Evolutionary conservation across 2,797 vertebrate species (phyloP), one percentile per base, ranked within the genome.

Genomic region (Falco columbarius): DNA sequence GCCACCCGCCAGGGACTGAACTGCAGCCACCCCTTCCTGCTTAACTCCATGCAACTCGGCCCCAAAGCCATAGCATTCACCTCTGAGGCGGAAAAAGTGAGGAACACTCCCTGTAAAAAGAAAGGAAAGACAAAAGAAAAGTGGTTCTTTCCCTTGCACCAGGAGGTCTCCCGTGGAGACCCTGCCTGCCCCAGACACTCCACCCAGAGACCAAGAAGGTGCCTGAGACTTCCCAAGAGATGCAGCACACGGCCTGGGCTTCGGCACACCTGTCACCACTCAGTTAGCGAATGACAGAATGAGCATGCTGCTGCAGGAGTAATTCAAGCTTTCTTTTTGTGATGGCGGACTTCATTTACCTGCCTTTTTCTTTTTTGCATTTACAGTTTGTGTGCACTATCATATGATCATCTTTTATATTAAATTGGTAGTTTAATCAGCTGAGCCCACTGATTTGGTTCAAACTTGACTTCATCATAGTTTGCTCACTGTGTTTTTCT

Each of bases 391-490:
- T 26, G 40, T 52, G 54, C 38, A 68, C 42, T 46, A 20, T n/a
- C 1, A 0, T 30, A 71, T 71, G 40, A 68, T 62, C 65, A 83
- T 38, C 75, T 72, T 46, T 56, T 36, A 15, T 4, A 75, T 66
- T 68, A 84, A 51, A 81, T 34, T 1, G 2, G 38, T 72, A 73
- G 30, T 73, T 83, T 86, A 80, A 84, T 72, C 62, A 68, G n/a
- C 27, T 66, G 54, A 93, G 81, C 32, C 20, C 55, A 89, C 7
- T 2, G 34, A 90, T 68, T 81, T 19, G 12, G 42, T 89, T 90
- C 70, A 86, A 93, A 84, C 56, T 86, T 90, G 29, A 94, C 65
- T 75, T 15, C 6, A 72, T 90, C 73, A 86, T 66, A 62, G 66
- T 75, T 58, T 81, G 72, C 85, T 82, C 71, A 62, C 42, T 75